A percentile compares a stretch with the other conserved stretches of the same genome.
Evolutionary conservation across 2,113 vertebrate genomes (phyloP).

Genomic region (Osmerus mordax): DNA sequence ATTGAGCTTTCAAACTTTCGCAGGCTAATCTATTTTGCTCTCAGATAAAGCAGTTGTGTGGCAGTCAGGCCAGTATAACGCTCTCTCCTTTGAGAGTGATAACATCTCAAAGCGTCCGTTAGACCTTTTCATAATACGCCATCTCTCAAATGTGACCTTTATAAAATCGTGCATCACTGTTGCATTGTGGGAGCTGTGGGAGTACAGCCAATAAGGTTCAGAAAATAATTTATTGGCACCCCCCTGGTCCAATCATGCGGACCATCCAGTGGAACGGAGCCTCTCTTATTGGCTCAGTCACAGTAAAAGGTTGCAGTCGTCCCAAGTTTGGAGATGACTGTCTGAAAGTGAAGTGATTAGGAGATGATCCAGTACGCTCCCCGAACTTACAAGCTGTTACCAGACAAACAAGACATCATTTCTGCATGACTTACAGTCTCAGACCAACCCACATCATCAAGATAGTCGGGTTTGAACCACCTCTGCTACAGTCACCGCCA

Average conservation of each 20-base stretch:
- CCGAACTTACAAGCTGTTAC: too few species aligned
- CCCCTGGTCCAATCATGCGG: slow-evolving; percentile 45
- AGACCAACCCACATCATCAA: background rate
- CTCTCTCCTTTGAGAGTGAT: slow-evolving; percentile 19
- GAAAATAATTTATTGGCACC: slow-evolving; percentile 39
- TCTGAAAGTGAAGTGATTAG: too few species aligned
- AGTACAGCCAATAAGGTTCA: slow-evolving; percentile 45
- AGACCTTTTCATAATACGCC: slow-evolving; percentile 65
- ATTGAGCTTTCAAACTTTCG: background rate
- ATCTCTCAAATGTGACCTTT: slow-evolving; percentile 68
- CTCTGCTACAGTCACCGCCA: background rate
- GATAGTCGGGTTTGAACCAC: background rate
- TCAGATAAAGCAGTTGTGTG: background rate
- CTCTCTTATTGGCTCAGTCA: background rate
- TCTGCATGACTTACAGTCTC: too few species aligned
- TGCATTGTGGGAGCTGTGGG: slow-evolving; percentile 43
- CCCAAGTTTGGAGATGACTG: too few species aligned
- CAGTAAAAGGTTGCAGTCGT: background rate
- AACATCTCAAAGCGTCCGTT: slow-evolving; percentile 45
- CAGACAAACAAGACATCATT: too few species aligned
- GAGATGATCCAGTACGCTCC: too few species aligned
- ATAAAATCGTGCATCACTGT: slow-evolving; percentile 57
- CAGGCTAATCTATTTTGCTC: slow-evolving; percentile 12
- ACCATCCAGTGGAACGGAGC: slow-evolving; percentile 33
- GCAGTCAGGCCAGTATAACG: slow-evolving; percentile 26